Evolutionary conservation across 2,797 vertebrate species (phyloP).

Genomic region (Prionace glauca): DNA sequence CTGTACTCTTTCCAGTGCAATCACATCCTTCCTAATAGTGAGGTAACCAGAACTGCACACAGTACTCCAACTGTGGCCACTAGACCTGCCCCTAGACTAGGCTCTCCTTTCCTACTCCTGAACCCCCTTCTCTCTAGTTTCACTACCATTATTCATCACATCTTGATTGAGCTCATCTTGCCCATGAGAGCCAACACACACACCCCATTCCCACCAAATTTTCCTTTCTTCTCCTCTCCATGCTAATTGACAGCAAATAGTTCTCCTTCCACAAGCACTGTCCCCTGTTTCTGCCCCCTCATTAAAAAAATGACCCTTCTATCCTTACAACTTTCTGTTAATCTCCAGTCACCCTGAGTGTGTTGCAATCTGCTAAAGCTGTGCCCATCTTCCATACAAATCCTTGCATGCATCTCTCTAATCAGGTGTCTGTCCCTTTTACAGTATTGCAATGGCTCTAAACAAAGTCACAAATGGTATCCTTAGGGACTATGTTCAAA

Average conservation of each 20-base stretch:
- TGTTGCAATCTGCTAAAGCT: neutral
- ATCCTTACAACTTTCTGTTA: neutral
- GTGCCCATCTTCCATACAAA: neutral
- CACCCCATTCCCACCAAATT: neutral
- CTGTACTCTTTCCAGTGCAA: too few species aligned
- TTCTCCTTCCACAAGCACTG: neutral
- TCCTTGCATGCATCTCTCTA: neutral
- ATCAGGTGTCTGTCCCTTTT: neutral
- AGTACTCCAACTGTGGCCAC: neutral
- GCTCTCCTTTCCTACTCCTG: neutral
- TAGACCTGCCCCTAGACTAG: neutral
- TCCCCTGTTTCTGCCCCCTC: neutral
- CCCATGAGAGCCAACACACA: neutral
- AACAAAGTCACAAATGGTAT: neutral
- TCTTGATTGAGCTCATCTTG: neutral
- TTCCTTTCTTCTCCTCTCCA: neutral
- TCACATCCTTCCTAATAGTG: too few species aligned
- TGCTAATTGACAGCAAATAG: neutral
- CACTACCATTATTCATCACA: neutral
- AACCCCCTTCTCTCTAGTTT: neutral
- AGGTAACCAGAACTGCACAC: too few species aligned
- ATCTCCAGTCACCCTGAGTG: neutral
- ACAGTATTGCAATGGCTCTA: neutral
- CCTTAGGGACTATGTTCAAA: neutral
- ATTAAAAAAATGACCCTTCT: neutral